Evolutionary conservation across 2,797 vertebrate genomes (phyloP).

Genomic region (Diglossa cyanea): DNA sequence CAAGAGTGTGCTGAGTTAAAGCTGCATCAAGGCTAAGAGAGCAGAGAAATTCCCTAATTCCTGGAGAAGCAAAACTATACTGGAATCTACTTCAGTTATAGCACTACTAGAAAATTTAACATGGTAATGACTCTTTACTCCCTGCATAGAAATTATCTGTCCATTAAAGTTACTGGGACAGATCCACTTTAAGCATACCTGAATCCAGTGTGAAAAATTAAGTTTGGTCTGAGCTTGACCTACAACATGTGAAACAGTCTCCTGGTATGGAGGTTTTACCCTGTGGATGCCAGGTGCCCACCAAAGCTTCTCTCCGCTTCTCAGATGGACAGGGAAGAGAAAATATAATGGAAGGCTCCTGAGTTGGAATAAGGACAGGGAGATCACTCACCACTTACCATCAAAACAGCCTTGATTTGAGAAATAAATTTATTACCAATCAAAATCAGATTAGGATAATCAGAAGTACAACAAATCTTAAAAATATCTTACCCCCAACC

Average conservation of each 20-base stretch:
- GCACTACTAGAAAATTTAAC: background rate
- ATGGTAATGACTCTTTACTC: background rate
- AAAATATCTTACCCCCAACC: rapidly evolving
- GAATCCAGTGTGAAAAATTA: background rate
- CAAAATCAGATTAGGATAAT: background rate
- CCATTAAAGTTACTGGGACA: background rate
- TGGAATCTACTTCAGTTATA: background rate
- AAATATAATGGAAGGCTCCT: background rate
- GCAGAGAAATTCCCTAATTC: background rate
- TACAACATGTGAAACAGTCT: background rate
- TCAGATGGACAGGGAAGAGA: background rate
- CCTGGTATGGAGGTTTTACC: background rate
- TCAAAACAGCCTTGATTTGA: background rate
- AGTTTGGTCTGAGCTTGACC: background rate
- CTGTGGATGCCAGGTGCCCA: background rate
- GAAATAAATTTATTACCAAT: background rate
- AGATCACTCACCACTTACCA: background rate
- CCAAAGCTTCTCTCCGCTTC: background rate
- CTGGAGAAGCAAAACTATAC: background rate
- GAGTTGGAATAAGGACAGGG: background rate
- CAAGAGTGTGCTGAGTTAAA: background rate
- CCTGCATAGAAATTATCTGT: background rate
- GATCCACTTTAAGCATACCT: background rate
- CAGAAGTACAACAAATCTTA: background rate
- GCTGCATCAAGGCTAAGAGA: background rate